Conservation (phyloP, 2,888 invertebrate genomes). For the Metellina segmentata region DNA sequence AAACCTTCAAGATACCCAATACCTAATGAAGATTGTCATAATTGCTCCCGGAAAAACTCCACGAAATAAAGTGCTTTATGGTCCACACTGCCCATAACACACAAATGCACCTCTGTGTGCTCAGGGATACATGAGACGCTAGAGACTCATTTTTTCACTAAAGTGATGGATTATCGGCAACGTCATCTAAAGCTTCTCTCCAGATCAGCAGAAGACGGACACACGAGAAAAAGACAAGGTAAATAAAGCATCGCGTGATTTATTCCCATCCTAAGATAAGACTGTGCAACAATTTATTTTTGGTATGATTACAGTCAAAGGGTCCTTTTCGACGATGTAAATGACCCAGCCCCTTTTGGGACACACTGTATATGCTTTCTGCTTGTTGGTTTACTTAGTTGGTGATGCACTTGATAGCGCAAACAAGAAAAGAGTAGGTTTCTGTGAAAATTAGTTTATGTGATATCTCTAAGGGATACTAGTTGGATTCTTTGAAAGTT, state of each 20-base stretch:
- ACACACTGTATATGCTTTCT: neutral
- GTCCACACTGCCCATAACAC: neutral
- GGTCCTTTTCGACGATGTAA: neutral
- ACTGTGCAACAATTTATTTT: neutral
- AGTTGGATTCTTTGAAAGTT: neutral
- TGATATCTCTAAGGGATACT: neutral
- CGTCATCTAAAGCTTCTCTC: constrained; percentile 24
- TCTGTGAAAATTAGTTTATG: neutral
- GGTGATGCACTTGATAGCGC: neutral
- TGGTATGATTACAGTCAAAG: constrained; percentile 5
- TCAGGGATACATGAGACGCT: neutral
- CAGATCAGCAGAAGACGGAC: neutral
- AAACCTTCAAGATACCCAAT: neutral
- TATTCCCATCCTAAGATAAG: constrained; percentile 21
- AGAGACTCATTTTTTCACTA: neutral
- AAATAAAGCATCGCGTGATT: constrained; percentile 33
- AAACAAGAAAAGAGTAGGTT: neutral
- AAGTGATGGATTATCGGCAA: constrained; percentile 52
- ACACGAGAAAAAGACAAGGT: constrained; percentile 24
- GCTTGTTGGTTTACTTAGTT: neutral
- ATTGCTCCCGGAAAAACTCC: neutral
- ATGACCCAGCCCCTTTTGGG: neutral
- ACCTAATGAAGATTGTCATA: neutral
- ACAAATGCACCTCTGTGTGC: constrained; percentile 22
- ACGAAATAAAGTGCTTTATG: neutral